Percentiles rank a stretch among this genome's conserved stretches.
Evolutionary conservation across 1,140 invertebrate genomes (phyloP).

Genomic region (Ceratoteleas bidentatus): DNA sequence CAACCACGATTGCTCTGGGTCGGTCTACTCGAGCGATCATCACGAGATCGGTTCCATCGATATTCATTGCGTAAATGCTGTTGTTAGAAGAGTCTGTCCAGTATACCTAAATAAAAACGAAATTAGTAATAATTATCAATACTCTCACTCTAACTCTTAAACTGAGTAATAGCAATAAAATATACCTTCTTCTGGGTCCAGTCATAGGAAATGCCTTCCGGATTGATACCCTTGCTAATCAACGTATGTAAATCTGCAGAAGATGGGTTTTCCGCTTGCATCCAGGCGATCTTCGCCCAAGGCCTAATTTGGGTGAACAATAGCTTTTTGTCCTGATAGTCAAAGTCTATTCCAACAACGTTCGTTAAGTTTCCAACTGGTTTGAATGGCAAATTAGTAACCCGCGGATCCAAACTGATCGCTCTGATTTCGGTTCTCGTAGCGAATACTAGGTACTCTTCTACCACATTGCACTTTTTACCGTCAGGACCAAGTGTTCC

Average conservation of each 20-base stretch:
- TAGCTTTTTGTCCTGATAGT: conserved; percentile 92
- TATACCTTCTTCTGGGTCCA: conserved; percentile 94
- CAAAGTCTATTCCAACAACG: conserved; percentile 98
- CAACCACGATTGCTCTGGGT: conserved; percentile 96
- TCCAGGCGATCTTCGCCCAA: conserved; percentile 92
- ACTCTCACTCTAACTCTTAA: too few species aligned
- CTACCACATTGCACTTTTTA: conserved; percentile 89
- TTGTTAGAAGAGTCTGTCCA: conserved; percentile 98
- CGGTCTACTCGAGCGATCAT: conserved; percentile 96
- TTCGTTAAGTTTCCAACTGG: conserved; percentile 95
- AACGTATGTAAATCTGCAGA: conserved; percentile 86
- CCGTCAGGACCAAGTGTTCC: conserved; percentile 87
- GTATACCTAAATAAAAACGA: conserved; percentile 84
- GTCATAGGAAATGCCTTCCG: conserved; percentile 97
- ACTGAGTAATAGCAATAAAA: too few species aligned
- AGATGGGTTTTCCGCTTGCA: conserved; percentile 86
- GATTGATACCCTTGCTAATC: conserved; percentile 92
- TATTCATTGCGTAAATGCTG: conserved; percentile 97
- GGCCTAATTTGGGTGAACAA: conserved; percentile 96
- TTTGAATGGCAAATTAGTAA: conserved; percentile 91
- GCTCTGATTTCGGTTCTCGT: conserved; percentile 94
- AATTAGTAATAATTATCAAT: neutral
- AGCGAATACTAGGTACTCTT: conserved; percentile 95
- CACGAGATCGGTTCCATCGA: conserved; percentile 92
- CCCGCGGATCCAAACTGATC: conserved; percentile 90